phyloP scores from a whole-genome alignment of 2,113 vertebrate species.

The Strix uralensis region DNA sequence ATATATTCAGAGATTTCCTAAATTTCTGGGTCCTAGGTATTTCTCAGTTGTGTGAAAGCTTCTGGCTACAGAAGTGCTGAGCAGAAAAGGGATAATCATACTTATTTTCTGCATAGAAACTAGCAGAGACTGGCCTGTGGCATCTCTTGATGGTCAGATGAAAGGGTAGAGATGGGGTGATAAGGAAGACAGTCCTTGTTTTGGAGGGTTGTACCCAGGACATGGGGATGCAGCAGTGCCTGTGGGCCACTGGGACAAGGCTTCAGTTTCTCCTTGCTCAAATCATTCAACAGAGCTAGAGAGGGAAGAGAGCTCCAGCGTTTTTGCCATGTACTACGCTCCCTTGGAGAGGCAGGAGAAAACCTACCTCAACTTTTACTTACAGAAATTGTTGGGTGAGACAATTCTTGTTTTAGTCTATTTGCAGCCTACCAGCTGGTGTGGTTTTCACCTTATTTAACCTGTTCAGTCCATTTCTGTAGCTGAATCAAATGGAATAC shows the following conservation, averaged over 20 bases:
- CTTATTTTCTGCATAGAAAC: not conserved
- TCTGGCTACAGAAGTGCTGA: not conserved
- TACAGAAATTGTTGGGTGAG: not conserved
- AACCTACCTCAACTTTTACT: not conserved
- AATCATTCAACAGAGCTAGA: not conserved
- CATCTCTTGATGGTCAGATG: not conserved
- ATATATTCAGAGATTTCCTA: not conserved
- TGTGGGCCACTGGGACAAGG: not conserved
- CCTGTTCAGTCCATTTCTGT: not conserved
- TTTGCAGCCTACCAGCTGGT: not conserved
- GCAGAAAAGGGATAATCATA: not conserved
- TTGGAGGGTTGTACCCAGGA: accelerated
- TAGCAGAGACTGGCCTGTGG: not conserved
- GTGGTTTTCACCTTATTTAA: not conserved
- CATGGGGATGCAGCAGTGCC: too few species aligned
- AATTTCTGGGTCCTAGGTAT: not conserved
- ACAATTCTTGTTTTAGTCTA: not conserved
- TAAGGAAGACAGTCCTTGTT: not conserved
- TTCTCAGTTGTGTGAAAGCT: not conserved
- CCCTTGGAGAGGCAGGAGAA: not conserved
- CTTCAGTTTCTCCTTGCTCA: not conserved
- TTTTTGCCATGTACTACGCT: not conserved
- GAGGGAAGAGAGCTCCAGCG: accelerated
- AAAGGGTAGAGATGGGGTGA: not conserved
- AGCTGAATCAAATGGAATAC: not conserved